A percentile compares a stretch with the other conserved stretches of the same genome.
Conservation (phyloP, 2,888 invertebrate species). For the Congeria kusceri region DNA sequence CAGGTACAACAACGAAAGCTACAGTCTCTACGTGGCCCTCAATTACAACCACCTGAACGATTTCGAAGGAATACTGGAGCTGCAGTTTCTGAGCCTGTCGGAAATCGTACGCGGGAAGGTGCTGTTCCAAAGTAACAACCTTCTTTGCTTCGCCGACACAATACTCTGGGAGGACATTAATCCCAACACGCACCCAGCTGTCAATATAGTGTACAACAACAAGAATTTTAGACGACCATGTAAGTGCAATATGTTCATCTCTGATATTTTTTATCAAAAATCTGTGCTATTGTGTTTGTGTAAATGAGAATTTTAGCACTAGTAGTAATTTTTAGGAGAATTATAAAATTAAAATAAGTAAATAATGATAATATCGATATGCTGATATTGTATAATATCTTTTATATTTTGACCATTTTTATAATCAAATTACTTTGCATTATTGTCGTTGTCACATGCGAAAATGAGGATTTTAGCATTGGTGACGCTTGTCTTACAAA, state of each 20-base stretch:
- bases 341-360: too few relatives aligned
- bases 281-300: too few relatives aligned
- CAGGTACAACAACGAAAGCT: conserved; percentile 89
- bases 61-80: conserved; percentile 78
- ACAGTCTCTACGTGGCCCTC: conserved; percentile 81
- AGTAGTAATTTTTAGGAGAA: too few relatives aligned
- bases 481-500: too few relatives aligned
- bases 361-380: too few relatives aligned
- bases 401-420: too few relatives aligned
- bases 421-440: too few relatives aligned
- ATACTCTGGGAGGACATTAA: conserved; percentile 96
- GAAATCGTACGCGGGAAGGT: conserved; percentile 96
- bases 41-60: conserved; percentile 89
- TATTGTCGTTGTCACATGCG: too few relatives aligned
- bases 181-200: conserved; percentile 59
- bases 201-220: conserved; percentile 75
- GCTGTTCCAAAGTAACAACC: conserved; percentile 96
- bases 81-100: conserved; percentile 80
- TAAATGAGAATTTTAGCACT: too few relatives aligned
- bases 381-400: too few relatives aligned
- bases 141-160: conserved; percentile 95
- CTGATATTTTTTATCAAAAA: too few relatives aligned
- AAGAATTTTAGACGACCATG: conserved; percentile 90
- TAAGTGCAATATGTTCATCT: conserved; percentile 76
- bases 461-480: too few relatives aligned